Percentiles rank a stretch among this genome's conserved stretches.
Evolutionary conservation across 1,140 invertebrate genomes (phyloP).

Genomic region (Penaeus japonicus): DNA sequence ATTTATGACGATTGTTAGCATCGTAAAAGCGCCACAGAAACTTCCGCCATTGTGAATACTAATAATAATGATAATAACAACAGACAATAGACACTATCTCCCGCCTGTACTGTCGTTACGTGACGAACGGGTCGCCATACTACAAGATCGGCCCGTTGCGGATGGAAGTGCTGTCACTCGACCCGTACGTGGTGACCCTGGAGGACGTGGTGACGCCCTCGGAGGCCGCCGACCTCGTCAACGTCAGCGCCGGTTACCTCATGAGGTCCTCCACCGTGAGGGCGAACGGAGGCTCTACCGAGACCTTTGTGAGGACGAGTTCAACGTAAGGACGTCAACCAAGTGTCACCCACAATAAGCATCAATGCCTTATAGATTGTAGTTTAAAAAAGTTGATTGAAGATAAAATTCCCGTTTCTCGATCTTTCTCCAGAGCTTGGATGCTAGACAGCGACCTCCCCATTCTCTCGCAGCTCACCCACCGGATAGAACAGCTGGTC

Average conservation of each 20-base stretch:
- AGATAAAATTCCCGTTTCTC: neutral
- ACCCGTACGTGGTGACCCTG: neutral
- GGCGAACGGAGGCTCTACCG: neutral
- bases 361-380: neutral
- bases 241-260: neutral
- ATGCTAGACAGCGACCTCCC: neutral
- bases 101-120: conserved; percentile 10
- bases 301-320: neutral
- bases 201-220: neutral
- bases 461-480: neutral
- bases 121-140: conserved; percentile 8
- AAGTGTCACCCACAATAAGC: neutral
- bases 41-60: no score
- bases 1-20: no score
- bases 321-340: conserved; percentile 2
- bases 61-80: no score
- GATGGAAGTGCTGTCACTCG: neutral
- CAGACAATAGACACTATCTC: neutral
- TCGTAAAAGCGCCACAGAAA: no score
- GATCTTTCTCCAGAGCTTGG: neutral
- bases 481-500: neutral
- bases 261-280: neutral
- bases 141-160: conserved; percentile 1
- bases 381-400: neutral
- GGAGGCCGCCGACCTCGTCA: neutral